Conservation (phyloP, 2,888 invertebrate genomes). For the Lycia hirtaria region DNA sequence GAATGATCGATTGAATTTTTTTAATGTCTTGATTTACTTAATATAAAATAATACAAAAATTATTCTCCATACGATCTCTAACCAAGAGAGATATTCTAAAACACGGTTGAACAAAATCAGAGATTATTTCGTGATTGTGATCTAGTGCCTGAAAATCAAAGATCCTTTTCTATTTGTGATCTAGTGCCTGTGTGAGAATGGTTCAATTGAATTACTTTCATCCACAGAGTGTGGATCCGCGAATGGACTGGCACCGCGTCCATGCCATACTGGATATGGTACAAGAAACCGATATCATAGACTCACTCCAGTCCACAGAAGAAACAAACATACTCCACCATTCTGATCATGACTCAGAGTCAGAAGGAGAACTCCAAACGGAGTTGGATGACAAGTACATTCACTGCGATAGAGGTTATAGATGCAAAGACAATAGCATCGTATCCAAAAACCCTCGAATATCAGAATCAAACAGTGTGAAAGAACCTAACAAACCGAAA, state of each 20-base stretch:
- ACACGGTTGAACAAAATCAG: too few relatives aligned
- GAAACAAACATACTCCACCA: constrained; percentile 70
- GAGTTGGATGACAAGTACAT: constrained; percentile 60
- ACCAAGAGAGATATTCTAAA: too few relatives aligned
- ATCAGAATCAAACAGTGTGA: constrained; percentile 30
- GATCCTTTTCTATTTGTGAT: constrained; percentile 3
- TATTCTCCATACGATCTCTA: too few relatives aligned
- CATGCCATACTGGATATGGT: constrained; percentile 79
- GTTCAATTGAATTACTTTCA: constrained; percentile 79
- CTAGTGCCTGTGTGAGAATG: constrained; percentile 57
- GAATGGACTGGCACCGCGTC: constrained; percentile 82
- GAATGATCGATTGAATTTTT: too few relatives aligned
- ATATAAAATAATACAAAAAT: too few relatives aligned
- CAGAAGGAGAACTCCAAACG: constrained; percentile 67
- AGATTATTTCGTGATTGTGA: too few relatives aligned
- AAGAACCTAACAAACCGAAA: constrained; percentile 51
- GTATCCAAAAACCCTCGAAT: constrained; percentile 57
- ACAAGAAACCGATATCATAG: constrained; percentile 75
- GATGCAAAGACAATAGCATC: constrained; percentile 62
- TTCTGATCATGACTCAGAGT: constrained; percentile 76
- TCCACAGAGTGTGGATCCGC: constrained; percentile 82
- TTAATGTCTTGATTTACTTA: too few relatives aligned
- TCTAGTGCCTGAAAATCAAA: background rate
- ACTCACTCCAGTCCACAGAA: constrained; percentile 73
- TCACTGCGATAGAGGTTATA: constrained; percentile 64